A percentile compares a stretch with the other conserved stretches of the same genome.
These are phyloP conservation scores for Saguinus imperator DNA, from an alignment of 2,113 vertebrate genomes.

Conservation along the genomic window DNA sequence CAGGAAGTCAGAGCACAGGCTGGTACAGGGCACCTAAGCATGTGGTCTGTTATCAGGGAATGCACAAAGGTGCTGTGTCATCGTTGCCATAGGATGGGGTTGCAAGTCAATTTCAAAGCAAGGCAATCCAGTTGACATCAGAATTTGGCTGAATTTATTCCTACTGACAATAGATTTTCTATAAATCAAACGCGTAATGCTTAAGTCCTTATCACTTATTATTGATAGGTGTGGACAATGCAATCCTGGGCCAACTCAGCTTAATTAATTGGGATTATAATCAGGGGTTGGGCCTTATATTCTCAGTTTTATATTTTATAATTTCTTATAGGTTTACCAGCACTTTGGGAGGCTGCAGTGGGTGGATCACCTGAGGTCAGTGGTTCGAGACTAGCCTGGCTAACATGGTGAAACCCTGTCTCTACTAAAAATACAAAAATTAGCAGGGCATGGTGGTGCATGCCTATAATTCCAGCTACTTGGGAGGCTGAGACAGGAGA, in stretches of 20 bases:
- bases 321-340: not conserved
- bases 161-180: not conserved
- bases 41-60: not conserved
- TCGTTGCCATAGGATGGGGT: too few species aligned
- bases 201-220: not conserved
- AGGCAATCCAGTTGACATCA: too few species aligned
- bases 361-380: too few species aligned
- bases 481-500: too few species aligned
- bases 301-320: slow-evolving; percentile 6
- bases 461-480: too few species aligned
- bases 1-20: not conserved
- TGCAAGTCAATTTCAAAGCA: not conserved
- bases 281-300: not conserved
- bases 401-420: too few species aligned
- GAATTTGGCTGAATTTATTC: not conserved
- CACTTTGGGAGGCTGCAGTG: too few species aligned
- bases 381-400: too few species aligned
- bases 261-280: not conserved
- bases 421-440: too few species aligned
- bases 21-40: not conserved
- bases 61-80: not conserved
- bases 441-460: too few species aligned
- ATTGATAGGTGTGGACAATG: not conserved
- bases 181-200: not conserved
- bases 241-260: not conserved